Evolutionary conservation across 2,888 invertebrate species (phyloP), one percentile per base, ranked within the genome.

Genomic region (Alcis repandata): DNA sequence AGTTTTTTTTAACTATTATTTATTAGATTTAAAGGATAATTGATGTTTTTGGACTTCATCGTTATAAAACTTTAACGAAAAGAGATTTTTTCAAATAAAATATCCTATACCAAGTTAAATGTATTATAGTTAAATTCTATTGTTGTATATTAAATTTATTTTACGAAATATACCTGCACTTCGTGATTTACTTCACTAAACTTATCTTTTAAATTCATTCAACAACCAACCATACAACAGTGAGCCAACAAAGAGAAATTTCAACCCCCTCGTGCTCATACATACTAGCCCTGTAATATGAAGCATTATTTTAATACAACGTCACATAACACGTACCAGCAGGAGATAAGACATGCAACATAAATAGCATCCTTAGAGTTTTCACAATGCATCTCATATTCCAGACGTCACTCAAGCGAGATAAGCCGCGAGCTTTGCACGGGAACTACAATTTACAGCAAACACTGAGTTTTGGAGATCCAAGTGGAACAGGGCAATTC

Each of bases 401-500:
- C 83, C 77, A 78, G 77, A 78, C 75, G 76, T 78, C 79, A 78
- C 74, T 71, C 76, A 65, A 72, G 63, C 52, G 67, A 79, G 82
- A 82, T 83, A 83, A 80, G 83, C 82, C 72, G 68, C 73, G 72
- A 74, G 75, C 76, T 75, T 72, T 76, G 76, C 75, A 76, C 48
- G 45, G 73, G 77, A 76, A 78, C 74, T 75, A 79, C 79, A 81
- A 82, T 84, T 85, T 82, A 83, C 80, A 80, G 75, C 78, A 82
- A 85, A 84, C 72, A 69, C 67, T 71, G 68, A 73, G 78, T 79
- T 81, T 77, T 75, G 76, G 78, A 76, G 74, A 77, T 78, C 76
- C 75, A 77, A 76, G 76, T 73, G 72, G 71, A 72, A 65, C 46
- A 75, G 73, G 46, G 72, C 65, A 68, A 72, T 74, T 68, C 59